Conservation (phyloP, 2,797 vertebrate species). For the Enteromius thamalakanensis region DNA sequence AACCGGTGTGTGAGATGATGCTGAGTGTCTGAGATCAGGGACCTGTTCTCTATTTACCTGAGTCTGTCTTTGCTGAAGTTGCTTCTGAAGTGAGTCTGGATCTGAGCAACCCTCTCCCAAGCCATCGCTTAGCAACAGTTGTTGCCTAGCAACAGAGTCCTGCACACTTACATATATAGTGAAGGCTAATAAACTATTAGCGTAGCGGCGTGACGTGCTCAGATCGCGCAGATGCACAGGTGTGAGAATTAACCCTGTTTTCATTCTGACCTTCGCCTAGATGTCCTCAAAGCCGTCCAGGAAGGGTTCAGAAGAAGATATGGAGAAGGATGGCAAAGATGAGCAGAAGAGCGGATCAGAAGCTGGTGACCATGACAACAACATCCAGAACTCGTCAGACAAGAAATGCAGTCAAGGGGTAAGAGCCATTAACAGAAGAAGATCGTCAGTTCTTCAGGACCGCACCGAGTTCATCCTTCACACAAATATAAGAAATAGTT, state of each 20-base stretch:
- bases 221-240: no score
- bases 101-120: conserved; percentile 49
- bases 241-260: background rate
- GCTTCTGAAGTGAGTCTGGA: background rate
- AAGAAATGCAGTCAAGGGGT: conserved; percentile 87
- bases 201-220: background rate
- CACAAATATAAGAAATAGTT: no score
- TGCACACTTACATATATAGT: conserved; percentile 65
- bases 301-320: conserved; percentile 86
- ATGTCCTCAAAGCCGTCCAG: conserved; percentile 93
- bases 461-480: no score
- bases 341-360: conserved; percentile 92
- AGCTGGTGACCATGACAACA: conserved; percentile 87
- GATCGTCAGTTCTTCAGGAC: no score
- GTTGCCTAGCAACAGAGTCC: conserved; percentile 78
- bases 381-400: conserved; percentile 88
- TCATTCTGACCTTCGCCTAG: conserved; percentile 68
- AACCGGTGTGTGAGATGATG: background rate
- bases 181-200: conserved; percentile 36
- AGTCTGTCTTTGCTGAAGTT: background rate
- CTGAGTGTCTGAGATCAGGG: background rate
- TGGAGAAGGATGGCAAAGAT: conserved; percentile 92
- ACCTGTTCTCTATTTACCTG: background rate
- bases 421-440: conserved; percentile 52
- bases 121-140: conserved; percentile 76